Evolutionary conservation across 2,888 invertebrate species (phyloP).

Genomic region (Andricus quercusramuli): DNA sequence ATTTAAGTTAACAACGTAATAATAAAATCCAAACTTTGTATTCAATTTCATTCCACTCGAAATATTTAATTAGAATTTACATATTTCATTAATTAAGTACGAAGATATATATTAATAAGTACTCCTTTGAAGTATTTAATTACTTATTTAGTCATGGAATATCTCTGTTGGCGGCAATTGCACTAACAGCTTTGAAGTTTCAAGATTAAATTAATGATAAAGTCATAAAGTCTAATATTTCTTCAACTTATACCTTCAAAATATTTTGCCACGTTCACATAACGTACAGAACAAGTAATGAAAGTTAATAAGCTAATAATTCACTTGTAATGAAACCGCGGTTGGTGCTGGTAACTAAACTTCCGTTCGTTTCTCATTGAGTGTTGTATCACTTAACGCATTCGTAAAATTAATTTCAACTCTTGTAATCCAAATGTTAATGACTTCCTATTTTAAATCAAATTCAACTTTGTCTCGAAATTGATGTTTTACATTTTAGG

Average conservation of each 20-base stretch:
- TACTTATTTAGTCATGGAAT: neutral
- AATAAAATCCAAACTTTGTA: neutral
- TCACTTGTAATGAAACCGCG: neutral
- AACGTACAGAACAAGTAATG: neutral
- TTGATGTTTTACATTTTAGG: too few species aligned
- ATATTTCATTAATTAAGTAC: neutral
- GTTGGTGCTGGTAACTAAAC: neutral
- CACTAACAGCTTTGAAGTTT: conserved; percentile 10
- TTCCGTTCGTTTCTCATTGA: neutral
- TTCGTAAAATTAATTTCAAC: neutral
- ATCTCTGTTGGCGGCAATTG: neutral
- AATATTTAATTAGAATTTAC: neutral
- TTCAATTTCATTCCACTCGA: neutral
- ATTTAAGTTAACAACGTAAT: neutral
- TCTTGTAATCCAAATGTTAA: too few species aligned
- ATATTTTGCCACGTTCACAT: neutral
- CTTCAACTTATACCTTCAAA: neutral
- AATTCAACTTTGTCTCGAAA: too few species aligned
- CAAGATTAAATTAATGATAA: conserved; percentile 20
- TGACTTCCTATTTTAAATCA: too few species aligned
- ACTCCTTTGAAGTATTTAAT: neutral
- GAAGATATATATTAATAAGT: neutral
- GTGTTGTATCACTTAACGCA: neutral
- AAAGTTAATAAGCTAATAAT: neutral
- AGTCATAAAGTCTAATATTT: conserved; percentile 14